A percentile compares a stretch with the other conserved stretches of the same genome.
Conservation (phyloP, 2,797 vertebrate species). For the Lacerta viridis region DNA sequence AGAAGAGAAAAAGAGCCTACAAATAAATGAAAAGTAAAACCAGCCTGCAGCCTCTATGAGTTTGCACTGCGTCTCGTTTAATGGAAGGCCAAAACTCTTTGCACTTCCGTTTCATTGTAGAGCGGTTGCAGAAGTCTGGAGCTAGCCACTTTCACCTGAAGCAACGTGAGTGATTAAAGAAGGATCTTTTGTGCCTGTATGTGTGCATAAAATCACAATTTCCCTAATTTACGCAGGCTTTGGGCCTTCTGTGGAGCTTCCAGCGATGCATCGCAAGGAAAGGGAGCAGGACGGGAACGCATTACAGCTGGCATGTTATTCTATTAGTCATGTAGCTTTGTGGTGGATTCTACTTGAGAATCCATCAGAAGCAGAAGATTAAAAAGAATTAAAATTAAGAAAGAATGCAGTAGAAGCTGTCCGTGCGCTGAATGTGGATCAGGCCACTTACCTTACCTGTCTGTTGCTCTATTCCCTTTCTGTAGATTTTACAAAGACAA, state of each 20-base stretch:
- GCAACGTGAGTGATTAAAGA: neutral
- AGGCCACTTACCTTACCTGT: neutral
- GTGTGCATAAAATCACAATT: neutral
- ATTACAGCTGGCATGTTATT: accelerated
- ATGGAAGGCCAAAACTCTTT: neutral
- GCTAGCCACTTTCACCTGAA: neutral
- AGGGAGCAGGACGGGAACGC: neutral
- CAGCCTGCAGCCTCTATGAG: neutral
- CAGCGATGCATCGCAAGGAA: neutral
- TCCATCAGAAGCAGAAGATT: neutral
- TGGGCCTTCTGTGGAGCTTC: accelerated
- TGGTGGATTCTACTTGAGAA: conserved; percentile 1
- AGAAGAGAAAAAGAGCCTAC: neutral
- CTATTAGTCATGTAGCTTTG: neutral
- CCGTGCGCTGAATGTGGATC: neutral
- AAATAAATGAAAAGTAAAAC: neutral
- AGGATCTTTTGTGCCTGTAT: conserved; percentile 21
- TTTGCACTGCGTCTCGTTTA: neutral
- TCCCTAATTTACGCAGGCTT: conserved; percentile 5
- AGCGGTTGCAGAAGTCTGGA: neutral
- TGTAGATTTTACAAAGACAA: conserved; percentile 21
- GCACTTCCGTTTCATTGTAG: neutral
- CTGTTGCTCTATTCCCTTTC: neutral
- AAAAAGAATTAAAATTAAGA: neutral
- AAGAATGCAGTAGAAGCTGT: neutral